Percentiles rank a stretch among this genome's conserved stretches.
These are phyloP conservation scores for Etheostoma nigrum DNA, from an alignment of 2,797 vertebrate species.

Conservation along the genomic window DNA sequence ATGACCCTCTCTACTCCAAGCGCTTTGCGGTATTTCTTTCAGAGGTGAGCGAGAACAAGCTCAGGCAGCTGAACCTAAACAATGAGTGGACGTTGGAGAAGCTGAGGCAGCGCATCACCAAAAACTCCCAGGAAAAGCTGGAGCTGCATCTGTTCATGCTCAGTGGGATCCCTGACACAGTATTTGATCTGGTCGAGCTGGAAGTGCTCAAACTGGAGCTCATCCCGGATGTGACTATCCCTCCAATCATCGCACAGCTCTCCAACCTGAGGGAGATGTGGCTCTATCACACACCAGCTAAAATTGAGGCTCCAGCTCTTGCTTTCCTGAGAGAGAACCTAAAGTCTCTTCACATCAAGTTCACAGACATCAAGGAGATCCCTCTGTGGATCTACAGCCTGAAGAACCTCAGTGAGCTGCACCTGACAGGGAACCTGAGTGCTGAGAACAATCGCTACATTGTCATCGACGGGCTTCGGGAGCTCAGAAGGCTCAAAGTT, in stretches of 20 bases:
- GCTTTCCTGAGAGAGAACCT: conserved; percentile 95
- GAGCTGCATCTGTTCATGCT: conserved; percentile 99
- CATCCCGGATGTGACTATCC: conserved; percentile 97
- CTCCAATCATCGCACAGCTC: conserved; percentile 97
- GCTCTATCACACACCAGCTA: conserved; percentile 98
- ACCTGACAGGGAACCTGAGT: conserved; percentile 95
- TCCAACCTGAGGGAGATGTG: conserved; percentile 94
- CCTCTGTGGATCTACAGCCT: conserved; percentile 98
- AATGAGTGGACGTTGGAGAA: conserved; percentile 99
- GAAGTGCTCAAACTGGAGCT: conserved; percentile 98
- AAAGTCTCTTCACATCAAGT: conserved; percentile 96
- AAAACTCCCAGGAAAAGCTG: conserved; percentile 96
- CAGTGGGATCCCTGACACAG: conserved; percentile 96
- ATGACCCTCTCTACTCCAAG: conserved; percentile 97
- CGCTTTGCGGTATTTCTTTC: conserved; percentile 98
- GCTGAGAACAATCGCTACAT: conserved; percentile 97
- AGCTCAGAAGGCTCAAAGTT: conserved; percentile 96
- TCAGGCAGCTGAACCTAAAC: conserved; percentile 97
- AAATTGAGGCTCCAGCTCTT: conserved; percentile 97
- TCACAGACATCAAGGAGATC: conserved; percentile 99
- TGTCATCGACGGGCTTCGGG: conserved; percentile 94
- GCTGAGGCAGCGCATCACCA: conserved; percentile 95
- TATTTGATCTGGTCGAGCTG: conserved; percentile 95
- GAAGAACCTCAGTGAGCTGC: conserved; percentile 95
- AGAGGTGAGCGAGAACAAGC: conserved; percentile 98